Conservation (phyloP, 2,113 vertebrate genomes). For the Alosa alosa region DNA sequence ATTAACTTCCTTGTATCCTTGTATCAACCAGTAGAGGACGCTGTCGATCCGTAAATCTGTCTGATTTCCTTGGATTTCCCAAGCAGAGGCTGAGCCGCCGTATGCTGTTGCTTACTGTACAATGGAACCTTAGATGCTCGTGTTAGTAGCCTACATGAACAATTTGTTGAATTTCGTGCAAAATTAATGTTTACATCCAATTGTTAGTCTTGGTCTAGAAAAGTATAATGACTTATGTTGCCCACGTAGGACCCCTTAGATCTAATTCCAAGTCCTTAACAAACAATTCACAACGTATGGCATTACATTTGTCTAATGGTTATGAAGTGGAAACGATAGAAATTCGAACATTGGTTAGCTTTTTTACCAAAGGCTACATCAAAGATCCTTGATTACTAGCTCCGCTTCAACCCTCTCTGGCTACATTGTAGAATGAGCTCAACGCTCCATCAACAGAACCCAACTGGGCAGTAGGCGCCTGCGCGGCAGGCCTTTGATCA, state of each 20-base stretch:
- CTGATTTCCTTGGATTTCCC: background rate
- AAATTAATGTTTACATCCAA: background rate
- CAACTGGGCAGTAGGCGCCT: background rate
- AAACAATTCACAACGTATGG: background rate
- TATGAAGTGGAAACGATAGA: background rate
- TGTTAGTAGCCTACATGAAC: background rate
- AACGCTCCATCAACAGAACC: conserved; percentile 10
- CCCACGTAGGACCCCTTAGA: background rate
- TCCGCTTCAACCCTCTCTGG: no score
- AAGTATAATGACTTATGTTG: background rate
- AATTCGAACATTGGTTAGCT: background rate
- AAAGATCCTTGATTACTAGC: no score
- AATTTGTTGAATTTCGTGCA: background rate
- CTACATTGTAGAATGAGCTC: background rate
- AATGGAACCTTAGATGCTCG: background rate
- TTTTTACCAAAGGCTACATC: background rate
- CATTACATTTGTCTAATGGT: background rate
- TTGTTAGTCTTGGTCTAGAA: background rate
- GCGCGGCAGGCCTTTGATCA: conserved; percentile 3
- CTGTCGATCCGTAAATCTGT: background rate
- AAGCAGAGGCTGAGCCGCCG: background rate
- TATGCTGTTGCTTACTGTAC: background rate
- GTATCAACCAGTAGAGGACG: background rate
- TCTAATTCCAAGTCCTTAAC: background rate
- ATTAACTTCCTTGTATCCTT: no score